These are phyloP conservation scores for Antennarius maculatus DNA, from an alignment of 2,797 vertebrate genomes.

Conservation along the genomic window DNA sequence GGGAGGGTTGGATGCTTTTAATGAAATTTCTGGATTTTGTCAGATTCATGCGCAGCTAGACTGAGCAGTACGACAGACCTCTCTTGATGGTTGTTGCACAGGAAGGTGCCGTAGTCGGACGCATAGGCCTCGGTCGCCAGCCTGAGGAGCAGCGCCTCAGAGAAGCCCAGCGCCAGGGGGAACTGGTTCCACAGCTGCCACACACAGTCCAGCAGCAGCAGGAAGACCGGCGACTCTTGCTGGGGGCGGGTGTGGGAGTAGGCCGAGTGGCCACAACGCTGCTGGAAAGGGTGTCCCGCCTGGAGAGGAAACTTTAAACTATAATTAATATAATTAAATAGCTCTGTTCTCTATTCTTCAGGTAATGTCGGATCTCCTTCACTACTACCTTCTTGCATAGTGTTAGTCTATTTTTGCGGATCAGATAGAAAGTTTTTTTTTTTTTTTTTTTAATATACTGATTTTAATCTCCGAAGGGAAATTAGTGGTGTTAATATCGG, in stretches of 20 bases:
- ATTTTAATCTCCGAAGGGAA: no score
- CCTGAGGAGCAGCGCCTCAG: conserved; percentile 84
- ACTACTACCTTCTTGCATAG: background rate
- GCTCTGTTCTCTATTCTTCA: background rate
- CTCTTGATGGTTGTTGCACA: conserved; percentile 88
- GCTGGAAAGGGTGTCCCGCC: conserved; percentile 90
- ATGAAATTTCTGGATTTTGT: background rate
- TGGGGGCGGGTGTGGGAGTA: conserved; percentile 83
- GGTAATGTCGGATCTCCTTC: no score
- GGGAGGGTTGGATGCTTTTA: background rate
- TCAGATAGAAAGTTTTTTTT: no score
- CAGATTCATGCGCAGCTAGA: no score
- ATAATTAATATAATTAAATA: background rate
- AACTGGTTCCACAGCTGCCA: conserved; percentile 91
- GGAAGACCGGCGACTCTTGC: conserved; percentile 86
- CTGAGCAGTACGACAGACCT: conserved; percentile 68
- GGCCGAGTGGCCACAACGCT: conserved; percentile 84
- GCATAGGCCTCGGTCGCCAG: conserved; percentile 86
- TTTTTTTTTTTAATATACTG: no score
- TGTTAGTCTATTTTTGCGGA: background rate
- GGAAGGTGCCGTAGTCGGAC: conserved; percentile 89
- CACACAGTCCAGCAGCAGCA: conserved; percentile 91
- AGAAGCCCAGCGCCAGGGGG: conserved; percentile 86
- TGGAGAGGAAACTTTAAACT: conserved; percentile 46
- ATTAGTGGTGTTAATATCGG: no score